Percentiles rank a stretch among this genome's conserved stretches.
Conservation (phyloP, 2,888 invertebrate species). For the Pyrrhia umbra region DNA sequence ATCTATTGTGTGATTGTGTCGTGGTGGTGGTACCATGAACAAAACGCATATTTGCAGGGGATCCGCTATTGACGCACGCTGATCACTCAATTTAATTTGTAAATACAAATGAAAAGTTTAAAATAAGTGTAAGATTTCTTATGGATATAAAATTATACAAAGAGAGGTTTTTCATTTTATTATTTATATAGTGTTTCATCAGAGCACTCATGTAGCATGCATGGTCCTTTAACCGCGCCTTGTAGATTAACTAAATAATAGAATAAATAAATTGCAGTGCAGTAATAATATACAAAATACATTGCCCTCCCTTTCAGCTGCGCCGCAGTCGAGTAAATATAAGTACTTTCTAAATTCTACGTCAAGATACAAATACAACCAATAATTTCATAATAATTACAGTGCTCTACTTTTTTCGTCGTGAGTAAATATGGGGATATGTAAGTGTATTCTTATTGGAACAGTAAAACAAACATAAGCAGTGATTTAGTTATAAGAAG, state of each 20-base stretch:
- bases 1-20: neutral
- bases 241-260: no score
- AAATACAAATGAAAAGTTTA: slow-evolving; percentile 42
- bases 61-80: slow-evolving; percentile 55
- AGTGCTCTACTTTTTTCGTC: slow-evolving; percentile 12
- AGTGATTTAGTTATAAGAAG: slow-evolving; percentile 32
- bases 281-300: neutral
- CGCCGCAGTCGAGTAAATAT: neutral
- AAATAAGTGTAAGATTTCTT: slow-evolving; percentile 3
- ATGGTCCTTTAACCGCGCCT: no score
- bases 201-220: no score
- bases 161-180: no score
- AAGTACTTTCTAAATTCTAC: neutral
- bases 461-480: slow-evolving; percentile 43
- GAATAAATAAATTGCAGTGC: no score
- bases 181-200: no score
- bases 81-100: slow-evolving; percentile 64
- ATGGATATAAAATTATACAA: neutral
- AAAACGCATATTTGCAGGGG: slow-evolving; percentile 66
- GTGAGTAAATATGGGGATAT: slow-evolving; percentile 3
- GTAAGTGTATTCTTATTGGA: slow-evolving; percentile 24
- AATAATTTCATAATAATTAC: slow-evolving; percentile 20
- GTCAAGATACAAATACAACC: neutral
- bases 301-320: neutral
- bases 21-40: slow-evolving; percentile 65